These are phyloP conservation scores for Penaeus indicus DNA, from an alignment of 1,140 invertebrate species.

Conservation along the genomic window DNA sequence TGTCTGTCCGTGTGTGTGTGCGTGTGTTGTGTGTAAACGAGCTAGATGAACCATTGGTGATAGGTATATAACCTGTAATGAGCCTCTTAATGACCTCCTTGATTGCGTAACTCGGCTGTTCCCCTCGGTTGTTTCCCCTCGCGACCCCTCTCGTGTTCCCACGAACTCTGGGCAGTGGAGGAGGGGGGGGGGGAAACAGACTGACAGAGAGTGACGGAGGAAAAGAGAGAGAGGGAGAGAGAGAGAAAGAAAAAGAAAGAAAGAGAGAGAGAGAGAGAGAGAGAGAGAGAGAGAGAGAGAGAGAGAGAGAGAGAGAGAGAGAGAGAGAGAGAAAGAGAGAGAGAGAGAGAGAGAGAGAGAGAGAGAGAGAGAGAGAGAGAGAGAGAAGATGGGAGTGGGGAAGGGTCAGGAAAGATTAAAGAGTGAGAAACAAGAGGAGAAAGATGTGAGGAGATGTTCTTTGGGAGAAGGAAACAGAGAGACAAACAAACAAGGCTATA, in stretches of 20 bases:
- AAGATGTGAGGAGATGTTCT: background rate
- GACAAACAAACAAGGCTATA: background rate
- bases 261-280: background rate
- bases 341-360: background rate
- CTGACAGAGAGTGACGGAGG: background rate
- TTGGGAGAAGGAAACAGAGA: background rate
- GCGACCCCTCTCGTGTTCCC: no score
- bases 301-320: background rate
- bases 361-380: background rate
- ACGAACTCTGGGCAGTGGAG: background rate
- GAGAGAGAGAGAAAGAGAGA: conserved; percentile 2
- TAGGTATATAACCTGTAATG: background rate
- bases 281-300: background rate
- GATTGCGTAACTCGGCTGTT: background rate
- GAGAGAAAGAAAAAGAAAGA: no score
- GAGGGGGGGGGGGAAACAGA: background rate
- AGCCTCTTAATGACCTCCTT: background rate
- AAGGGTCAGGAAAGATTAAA: no score
- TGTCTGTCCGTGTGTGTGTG: background rate
- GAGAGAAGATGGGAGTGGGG: background rate
- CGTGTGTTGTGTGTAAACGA: background rate
- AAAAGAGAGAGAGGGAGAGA: background rate
- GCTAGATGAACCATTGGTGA: background rate
- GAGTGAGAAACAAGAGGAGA: background rate
- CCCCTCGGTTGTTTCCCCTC: no score